Base-by-base conservation (phyloP, 2,113 vertebrate species). In the Amblyopsis rosae region DNA sequence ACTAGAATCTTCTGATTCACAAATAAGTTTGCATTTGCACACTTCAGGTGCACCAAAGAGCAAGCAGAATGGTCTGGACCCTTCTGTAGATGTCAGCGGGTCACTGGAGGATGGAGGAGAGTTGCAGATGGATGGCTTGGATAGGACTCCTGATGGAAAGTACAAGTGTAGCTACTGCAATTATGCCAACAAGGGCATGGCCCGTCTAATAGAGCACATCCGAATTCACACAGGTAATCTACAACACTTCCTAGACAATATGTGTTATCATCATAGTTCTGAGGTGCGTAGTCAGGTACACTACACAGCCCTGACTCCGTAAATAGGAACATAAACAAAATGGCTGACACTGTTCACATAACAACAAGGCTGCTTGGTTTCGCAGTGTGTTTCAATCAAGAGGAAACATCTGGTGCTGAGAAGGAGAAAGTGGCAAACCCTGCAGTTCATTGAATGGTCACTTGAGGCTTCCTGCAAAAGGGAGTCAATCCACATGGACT, bases 121-220 rank as follows among this genome's bases (percentile, higher is more conserved):
- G 80, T 94, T 97, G 79, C 91, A 98, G 82, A 94, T 98, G 89
- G 98, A 98, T 69, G 96, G 96, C 12, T 95, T 98, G 88, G 96
- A 99, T 89, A 95, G 96, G 90, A 99, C 97, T 9, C 95, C 94
- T 74, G 97, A 99, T 83, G 97, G 97, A 0, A 99, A 99, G 85
- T 90, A 98, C 19, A 99, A 98, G 79, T 99, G 97, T 83, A 95
- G 96, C 10, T 99, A 98, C 85, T 99, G 98, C 89, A 99, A 94
- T 88, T 99, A 99, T 9, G 95, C 96, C 84, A 99, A 96, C 92
- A 99, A 98, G 84, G 98, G 98, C 69, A 98, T 96, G 50, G 95
- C 97, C 11, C 94, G 98, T 66, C 92, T 99, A 12, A 97, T 98
- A 50, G 98, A 99, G 65, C 98, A 99, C 64, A 98, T 97, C 75